Evolutionary conservation across 2,797 vertebrate species (phyloP).

Genomic region (Chelonia mydas): DNA sequence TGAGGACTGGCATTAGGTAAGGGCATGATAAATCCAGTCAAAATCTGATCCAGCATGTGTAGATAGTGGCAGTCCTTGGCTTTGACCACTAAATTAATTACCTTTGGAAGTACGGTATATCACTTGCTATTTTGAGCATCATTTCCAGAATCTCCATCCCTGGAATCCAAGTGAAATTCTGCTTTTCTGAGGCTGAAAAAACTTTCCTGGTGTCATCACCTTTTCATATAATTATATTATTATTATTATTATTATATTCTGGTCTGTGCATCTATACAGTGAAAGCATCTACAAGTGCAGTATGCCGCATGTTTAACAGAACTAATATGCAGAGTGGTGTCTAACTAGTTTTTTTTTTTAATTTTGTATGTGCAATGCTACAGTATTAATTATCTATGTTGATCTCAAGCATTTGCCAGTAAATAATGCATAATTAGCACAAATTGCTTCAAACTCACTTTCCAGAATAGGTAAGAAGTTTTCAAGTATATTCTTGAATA

Average conservation of each 20-base stretch:
- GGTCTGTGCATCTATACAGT: neutral
- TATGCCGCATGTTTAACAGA: neutral
- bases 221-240: neutral
- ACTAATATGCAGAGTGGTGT: neutral
- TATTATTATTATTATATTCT: neutral
- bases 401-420: slow-evolving; percentile 41
- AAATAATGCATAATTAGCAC: slow-evolving; percentile 40
- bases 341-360: neutral
- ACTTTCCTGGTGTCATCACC: neutral
- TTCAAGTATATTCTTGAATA: slow-evolving; percentile 40
- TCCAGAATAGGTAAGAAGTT: slow-evolving; percentile 28
- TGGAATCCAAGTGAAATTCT: neutral
- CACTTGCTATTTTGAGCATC: neutral
- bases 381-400: slow-evolving; percentile 36
- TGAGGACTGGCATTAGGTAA: neutral
- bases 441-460: slow-evolving; percentile 33
- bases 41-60: neutral
- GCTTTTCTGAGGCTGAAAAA: neutral
- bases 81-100: neutral
- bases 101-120: neutral
- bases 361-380: neutral
- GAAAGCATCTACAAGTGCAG: neutral
- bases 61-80: neutral
- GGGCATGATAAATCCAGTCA: neutral
- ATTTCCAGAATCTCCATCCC: neutral